Conservation (phyloP, 2,797 vertebrate species). For the Scolopax bukidnonensis region DNA sequence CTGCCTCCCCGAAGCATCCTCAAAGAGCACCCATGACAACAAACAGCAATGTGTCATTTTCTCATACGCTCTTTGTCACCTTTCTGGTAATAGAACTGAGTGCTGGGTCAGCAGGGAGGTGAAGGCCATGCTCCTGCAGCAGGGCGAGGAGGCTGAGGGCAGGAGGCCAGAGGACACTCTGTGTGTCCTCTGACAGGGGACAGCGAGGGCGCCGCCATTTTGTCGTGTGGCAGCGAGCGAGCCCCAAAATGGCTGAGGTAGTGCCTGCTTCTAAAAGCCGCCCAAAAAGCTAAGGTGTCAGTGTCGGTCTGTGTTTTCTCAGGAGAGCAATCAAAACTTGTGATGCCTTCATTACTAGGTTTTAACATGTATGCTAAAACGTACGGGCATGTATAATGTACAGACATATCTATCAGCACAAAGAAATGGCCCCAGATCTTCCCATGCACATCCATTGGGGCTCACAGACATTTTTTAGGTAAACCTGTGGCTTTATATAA, state of each 20-base stretch:
- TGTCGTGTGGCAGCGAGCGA: accelerated
- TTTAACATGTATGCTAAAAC: background rate
- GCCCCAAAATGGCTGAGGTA: background rate
- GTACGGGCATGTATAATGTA: accelerated
- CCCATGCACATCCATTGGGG: accelerated
- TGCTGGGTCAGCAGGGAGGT: background rate
- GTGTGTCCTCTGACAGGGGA: background rate
- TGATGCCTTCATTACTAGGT: background rate
- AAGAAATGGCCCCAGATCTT: background rate
- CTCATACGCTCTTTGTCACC: accelerated
- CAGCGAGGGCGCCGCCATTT: background rate
- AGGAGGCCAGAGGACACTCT: accelerated
- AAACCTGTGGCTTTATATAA: background rate
- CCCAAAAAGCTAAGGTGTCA: background rate
- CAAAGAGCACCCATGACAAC: accelerated
- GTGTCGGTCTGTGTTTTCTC: background rate
- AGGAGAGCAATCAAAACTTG: background rate
- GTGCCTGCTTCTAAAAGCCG: background rate
- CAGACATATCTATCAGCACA: accelerated
- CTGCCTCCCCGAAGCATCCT: background rate
- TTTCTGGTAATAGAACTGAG: background rate
- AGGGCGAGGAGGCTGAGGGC: background rate
- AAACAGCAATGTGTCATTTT: background rate
- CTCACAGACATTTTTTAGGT: background rate
- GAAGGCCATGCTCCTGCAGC: background rate